These are phyloP conservation scores for Nomada hirtipes DNA, from an alignment of 2,888 invertebrate genomes.

Conservation along the genomic window DNA sequence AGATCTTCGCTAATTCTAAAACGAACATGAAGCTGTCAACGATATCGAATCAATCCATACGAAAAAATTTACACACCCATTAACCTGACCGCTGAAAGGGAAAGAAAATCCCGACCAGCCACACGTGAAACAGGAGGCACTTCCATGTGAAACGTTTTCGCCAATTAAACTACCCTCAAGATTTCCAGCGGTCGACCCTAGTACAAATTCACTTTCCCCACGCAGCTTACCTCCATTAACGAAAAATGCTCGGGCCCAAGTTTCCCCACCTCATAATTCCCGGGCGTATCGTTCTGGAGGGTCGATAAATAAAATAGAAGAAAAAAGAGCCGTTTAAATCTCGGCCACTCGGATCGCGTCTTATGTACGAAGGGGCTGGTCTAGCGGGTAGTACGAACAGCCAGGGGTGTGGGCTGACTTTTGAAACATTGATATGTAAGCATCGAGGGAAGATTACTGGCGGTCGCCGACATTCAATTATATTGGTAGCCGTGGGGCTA, in stretches of 20 bases:
- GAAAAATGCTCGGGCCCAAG: constrained; percentile 46
- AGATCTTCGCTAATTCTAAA: too few species aligned
- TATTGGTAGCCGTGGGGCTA: constrained; percentile 68
- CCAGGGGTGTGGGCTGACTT: constrained; percentile 54
- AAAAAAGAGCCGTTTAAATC: constrained; percentile 77
- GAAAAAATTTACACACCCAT: too few species aligned
- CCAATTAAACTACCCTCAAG: constrained; percentile 22
- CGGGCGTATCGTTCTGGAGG: constrained; percentile 74
- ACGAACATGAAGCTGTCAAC: too few species aligned
- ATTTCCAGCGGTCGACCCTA: neutral
- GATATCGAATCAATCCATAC: too few species aligned
- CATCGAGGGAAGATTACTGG: constrained; percentile 75
- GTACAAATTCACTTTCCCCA: neutral
- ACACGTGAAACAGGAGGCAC: neutral
- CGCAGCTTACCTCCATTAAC: constrained; percentile 56
- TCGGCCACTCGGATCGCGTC: constrained; percentile 64
- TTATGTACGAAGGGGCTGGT: constrained; percentile 69
- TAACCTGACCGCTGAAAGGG: too few species aligned
- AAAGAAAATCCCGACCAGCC: too few species aligned
- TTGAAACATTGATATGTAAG: constrained; percentile 60
- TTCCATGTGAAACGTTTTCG: constrained; percentile 2
- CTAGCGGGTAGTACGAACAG: neutral
- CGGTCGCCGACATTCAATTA: constrained; percentile 78
- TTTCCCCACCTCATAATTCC: constrained; percentile 66
- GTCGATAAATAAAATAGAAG: constrained; percentile 74